phyloP scores from a whole-genome alignment of 1,140 invertebrate genomes.

The Apis cerana region DNA sequence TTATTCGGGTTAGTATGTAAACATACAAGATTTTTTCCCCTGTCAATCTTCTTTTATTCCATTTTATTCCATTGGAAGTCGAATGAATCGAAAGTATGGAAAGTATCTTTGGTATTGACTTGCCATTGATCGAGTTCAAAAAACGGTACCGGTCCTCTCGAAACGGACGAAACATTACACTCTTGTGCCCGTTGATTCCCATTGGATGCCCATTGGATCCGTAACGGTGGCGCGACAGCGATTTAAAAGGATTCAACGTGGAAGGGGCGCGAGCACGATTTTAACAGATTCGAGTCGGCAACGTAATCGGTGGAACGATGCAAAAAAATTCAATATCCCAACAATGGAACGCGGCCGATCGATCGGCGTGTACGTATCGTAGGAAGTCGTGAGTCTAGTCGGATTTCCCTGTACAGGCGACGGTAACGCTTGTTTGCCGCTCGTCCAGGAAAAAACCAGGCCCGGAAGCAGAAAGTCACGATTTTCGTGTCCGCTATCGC shows the following conservation, averaged over 20 bases:
- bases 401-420: constrained; percentile 57
- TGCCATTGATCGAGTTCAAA: neutral
- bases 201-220: neutral
- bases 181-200: neutral
- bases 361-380: constrained; percentile 33
- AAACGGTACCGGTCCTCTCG: neutral
- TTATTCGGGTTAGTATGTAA: neutral
- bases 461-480: constrained; percentile 62
- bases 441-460: constrained; percentile 52
- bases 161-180: neutral
- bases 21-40: no score
- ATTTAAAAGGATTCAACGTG: neutral
- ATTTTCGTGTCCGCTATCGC: constrained; percentile 53
- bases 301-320: constrained; percentile 28
- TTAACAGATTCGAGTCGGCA: constrained; percentile 15
- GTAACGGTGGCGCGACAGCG: neutral
- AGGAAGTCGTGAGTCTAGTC: constrained; percentile 59
- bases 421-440: constrained; percentile 58
- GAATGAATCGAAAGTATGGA: neutral
- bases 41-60: neutral
- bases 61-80: neutral
- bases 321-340: constrained; percentile 57
- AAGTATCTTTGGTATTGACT: neutral
- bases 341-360: constrained; percentile 52
- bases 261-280: neutral